These are phyloP conservation scores for Oreocharis arfaki DNA, from an alignment of 2,113 vertebrate genomes.

Conservation along the genomic window DNA sequence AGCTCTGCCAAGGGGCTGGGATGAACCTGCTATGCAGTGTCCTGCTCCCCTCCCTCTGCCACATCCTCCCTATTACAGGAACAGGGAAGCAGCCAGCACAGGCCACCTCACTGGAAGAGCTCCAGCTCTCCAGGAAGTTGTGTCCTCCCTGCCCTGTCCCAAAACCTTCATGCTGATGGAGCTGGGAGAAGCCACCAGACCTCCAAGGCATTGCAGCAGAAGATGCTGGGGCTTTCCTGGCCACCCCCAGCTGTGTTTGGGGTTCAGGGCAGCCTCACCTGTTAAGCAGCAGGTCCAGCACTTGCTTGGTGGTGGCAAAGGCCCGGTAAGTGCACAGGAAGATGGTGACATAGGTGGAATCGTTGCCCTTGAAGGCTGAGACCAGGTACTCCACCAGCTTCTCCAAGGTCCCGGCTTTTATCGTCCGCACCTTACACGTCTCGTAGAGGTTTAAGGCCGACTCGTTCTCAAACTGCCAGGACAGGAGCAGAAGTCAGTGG, in stretches of 20 bases:
- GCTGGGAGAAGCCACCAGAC: neutral
- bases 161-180: neutral
- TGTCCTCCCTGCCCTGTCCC: neutral
- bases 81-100: neutral
- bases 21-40: fast-evolving
- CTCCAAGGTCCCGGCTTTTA: slow-evolving; percentile 96
- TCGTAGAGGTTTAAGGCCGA: slow-evolving; percentile 90
- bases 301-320: slow-evolving; percentile 91
- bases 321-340: slow-evolving; percentile 97
- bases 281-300: slow-evolving; percentile 94
- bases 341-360: slow-evolving; percentile 97
- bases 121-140: neutral
- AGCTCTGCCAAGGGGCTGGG: neutral
- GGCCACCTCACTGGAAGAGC: neutral
- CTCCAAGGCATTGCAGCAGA: neutral
- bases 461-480: slow-evolving; percentile 84
- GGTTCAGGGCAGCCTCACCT: slow-evolving; percentile 65
- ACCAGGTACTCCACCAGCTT: slow-evolving; percentile 97
- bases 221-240: neutral
- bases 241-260: neutral
- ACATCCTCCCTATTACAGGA: fast-evolving
- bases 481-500: neutral
- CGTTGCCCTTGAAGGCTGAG: slow-evolving; percentile 91
- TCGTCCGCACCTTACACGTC: slow-evolving; percentile 94
- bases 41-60: neutral